Percentiles rank a stretch among this genome's conserved stretches.
These are phyloP conservation scores for Leucania comma DNA, from an alignment of 2,888 invertebrate species.

Conservation along the genomic window DNA sequence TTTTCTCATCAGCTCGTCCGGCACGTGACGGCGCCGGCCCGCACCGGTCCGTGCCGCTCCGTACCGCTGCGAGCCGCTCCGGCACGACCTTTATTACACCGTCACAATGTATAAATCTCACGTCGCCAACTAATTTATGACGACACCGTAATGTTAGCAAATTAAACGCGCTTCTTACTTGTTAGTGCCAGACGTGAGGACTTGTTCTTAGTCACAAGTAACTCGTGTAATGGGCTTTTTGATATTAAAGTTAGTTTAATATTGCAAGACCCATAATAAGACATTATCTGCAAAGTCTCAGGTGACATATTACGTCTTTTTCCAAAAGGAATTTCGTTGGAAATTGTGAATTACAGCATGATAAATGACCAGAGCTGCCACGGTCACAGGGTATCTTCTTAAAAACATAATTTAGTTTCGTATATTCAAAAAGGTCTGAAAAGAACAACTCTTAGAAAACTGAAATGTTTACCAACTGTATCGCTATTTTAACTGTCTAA, in stretches of 20 bases:
- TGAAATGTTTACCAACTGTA: neutral
- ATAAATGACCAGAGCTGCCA: neutral
- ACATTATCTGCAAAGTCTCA: constrained; percentile 2
- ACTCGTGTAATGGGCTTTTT: neutral
- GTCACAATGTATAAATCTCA: constrained; percentile 56
- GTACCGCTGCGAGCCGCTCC: constrained; percentile 3
- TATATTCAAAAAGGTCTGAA: neutral
- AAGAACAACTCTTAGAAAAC: neutral
- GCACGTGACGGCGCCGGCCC: constrained; percentile 31
- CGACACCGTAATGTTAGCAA: constrained; percentile 48
- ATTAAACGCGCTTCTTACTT: constrained; percentile 47
- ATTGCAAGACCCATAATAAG: neutral
- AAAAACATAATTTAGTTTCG: neutral
- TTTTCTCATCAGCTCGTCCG: constrained; percentile 40
- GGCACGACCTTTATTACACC: constrained; percentile 35
- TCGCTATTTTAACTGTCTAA: constrained; percentile 6
- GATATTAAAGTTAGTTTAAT: constrained; percentile 18
- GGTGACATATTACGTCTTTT: neutral
- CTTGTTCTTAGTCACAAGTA: constrained; percentile 8
- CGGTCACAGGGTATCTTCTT: neutral
- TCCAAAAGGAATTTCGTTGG: neutral
- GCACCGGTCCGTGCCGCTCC: neutral
- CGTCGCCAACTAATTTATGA: constrained; percentile 57
- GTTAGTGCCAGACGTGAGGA: constrained; percentile 34
- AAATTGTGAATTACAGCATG: constrained; percentile 1